These are phyloP conservation scores for Drosophila limbata DNA, from an alignment of 2,888 invertebrate genomes.

Conservation along the genomic window DNA sequence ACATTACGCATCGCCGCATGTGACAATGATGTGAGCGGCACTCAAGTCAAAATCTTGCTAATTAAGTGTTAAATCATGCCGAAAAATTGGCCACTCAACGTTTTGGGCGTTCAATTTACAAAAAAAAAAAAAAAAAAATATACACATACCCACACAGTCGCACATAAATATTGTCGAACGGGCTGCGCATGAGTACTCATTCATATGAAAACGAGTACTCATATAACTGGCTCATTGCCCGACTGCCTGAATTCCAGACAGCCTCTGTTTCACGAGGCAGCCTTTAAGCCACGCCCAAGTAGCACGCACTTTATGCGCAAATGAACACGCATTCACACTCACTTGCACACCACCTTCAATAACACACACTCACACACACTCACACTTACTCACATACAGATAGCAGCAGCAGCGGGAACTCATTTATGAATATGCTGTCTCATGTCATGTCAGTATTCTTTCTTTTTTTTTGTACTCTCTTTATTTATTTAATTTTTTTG, in stretches of 20 bases:
- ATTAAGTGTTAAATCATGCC: constrained; percentile 81
- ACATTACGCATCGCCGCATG: constrained; percentile 66
- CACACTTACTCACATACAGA: constrained; percentile 1
- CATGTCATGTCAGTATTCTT: constrained; percentile 54
- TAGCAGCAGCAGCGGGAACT: constrained; percentile 32
- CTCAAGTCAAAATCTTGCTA: constrained; percentile 74
- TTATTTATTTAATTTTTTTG: constrained; percentile 21
- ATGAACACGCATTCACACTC: constrained; percentile 68
- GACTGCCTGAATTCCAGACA: constrained; percentile 21
- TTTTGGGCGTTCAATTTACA: constrained; percentile 44
- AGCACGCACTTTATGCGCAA: constrained; percentile 70
- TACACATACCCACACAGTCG: constrained; percentile 14
- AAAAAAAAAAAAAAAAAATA: constrained; percentile 1
- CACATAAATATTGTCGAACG: constrained; percentile 17
- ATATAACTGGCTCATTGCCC: constrained; percentile 47
- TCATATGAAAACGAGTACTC: constrained; percentile 44
- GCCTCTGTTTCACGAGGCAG: constrained; percentile 36
- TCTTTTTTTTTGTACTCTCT: constrained; percentile 3
- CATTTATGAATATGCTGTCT: constrained; percentile 64
- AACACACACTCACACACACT: constrained; percentile 34
- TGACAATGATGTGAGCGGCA: constrained; percentile 68
- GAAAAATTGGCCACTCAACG: constrained; percentile 71
- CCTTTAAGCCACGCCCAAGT: constrained; percentile 59
- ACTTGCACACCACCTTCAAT: constrained; percentile 36
- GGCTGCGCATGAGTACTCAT: constrained; percentile 32